Conservation (phyloP, 2,797 vertebrate species). For the Enteromius radiatus region DNA sequence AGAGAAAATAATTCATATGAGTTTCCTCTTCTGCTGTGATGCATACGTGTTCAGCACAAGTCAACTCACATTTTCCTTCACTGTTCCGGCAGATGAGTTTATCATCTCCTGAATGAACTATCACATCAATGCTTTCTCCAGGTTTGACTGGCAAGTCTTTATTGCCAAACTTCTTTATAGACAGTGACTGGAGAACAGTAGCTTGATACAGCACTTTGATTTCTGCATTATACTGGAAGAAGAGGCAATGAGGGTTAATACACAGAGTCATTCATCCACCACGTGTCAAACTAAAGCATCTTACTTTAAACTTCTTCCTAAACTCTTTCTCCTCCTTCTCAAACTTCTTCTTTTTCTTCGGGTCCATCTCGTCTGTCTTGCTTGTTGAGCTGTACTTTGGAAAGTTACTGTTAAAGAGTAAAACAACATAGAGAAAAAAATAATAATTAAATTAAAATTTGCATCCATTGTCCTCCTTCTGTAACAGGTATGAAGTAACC, state of each 20-base stretch:
- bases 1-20: conserved; percentile 45
- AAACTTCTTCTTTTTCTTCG: conserved; percentile 74
- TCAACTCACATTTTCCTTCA: conserved; percentile 84
- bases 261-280: background rate
- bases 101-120: conserved; percentile 72
- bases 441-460: background rate
- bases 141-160: conserved; percentile 79
- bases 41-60: background rate
- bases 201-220: conserved; percentile 78
- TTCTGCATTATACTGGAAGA: conserved; percentile 79
- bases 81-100: conserved; percentile 82
- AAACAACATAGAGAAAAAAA: background rate
- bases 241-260: background rate
- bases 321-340: conserved; percentile 83
- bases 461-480: background rate
- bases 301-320: conserved; percentile 84
- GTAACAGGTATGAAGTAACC: conserved; percentile 56
- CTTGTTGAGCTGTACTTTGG: conserved; percentile 18
- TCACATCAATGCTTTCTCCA: conserved; percentile 77
- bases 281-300: background rate
- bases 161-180: conserved; percentile 72
- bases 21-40: background rate
- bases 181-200: conserved; percentile 65
- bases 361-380: conserved; percentile 69
- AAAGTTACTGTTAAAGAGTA: conserved; percentile 27